Conservation (phyloP, 2,113 vertebrate genomes). For the Puffinus mauretanicus region DNA sequence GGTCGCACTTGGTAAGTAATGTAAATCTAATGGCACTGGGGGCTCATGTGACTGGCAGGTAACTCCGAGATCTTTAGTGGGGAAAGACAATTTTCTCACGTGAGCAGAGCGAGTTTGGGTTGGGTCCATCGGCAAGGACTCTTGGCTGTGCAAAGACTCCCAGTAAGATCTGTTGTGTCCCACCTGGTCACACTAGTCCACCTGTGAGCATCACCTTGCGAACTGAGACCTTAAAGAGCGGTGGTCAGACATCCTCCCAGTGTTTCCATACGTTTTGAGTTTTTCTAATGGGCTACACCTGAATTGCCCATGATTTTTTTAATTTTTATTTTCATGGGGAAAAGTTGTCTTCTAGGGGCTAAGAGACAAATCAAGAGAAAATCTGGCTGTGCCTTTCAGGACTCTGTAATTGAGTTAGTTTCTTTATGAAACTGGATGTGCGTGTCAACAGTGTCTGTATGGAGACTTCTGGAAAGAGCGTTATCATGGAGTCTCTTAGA, state of each 20-base stretch:
- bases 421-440: not conserved
- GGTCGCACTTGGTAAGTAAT: not conserved
- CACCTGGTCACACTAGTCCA: not conserved
- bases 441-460: not conserved
- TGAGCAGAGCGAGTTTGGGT: not conserved
- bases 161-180: not conserved
- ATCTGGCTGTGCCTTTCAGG: not conserved
- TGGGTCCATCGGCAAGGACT: not conserved
- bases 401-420: not conserved
- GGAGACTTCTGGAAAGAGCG: not conserved
- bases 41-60: not conserved
- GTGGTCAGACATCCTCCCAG: not conserved
- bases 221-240: not conserved
- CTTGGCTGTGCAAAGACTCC: not conserved
- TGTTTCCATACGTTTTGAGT: not conserved
- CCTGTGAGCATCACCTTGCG: not conserved
- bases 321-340: not conserved
- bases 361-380: not conserved
- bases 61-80: rapidly evolving
- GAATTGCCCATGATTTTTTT: not conserved
- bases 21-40: not conserved
- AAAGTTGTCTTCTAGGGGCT: not conserved
- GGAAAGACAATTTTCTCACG: not conserved
- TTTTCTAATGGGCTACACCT: not conserved
- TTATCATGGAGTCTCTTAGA: not conserved